These are phyloP conservation scores for Pristionchus arcanus DNA, from an alignment of 2,888 invertebrate species.

Conservation along the genomic window DNA sequence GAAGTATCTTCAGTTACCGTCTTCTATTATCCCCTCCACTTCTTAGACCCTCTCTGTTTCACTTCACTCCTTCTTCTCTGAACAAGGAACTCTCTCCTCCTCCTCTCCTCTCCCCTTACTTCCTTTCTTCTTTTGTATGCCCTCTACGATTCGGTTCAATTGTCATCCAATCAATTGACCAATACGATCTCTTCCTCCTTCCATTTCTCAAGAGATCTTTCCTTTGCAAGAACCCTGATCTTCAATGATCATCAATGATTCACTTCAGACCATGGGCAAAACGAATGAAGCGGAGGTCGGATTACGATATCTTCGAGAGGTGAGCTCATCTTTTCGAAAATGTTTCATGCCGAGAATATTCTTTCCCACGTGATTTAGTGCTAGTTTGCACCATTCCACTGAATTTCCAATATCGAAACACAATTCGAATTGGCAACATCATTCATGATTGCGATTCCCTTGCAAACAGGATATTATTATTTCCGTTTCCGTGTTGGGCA, in stretches of 20 bases:
- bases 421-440: slow-evolving; percentile 16
- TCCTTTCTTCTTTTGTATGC: slow-evolving; percentile 36
- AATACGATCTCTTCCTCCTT: slow-evolving; percentile 50
- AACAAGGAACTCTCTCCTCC: slow-evolving; percentile 23
- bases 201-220: neutral
- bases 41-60: slow-evolving; percentile 44
- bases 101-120: neutral
- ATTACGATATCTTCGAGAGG: slow-evolving; percentile 54
- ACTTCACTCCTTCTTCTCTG: slow-evolving; percentile 33
- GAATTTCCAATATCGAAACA: slow-evolving; percentile 8
- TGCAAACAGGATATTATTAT: neutral
- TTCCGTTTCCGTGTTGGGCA: no score
- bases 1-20: slow-evolving; percentile 52
- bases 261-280: slow-evolving; percentile 46
- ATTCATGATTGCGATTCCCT: neutral
- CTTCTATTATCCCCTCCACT: slow-evolving; percentile 50
- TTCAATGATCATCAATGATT: neutral
- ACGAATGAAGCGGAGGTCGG: slow-evolving; percentile 52
- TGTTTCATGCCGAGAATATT: neutral
- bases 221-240: slow-evolving; percentile 4
- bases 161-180: slow-evolving; percentile 48
- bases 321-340: neutral
- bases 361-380: neutral
- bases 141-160: slow-evolving; percentile 39
- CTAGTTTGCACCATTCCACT: neutral